phyloP scores from a whole-genome alignment of 30 jellyfish, hydroid and myxozoan species.

The Pseudorhiza aurosa region DNA sequence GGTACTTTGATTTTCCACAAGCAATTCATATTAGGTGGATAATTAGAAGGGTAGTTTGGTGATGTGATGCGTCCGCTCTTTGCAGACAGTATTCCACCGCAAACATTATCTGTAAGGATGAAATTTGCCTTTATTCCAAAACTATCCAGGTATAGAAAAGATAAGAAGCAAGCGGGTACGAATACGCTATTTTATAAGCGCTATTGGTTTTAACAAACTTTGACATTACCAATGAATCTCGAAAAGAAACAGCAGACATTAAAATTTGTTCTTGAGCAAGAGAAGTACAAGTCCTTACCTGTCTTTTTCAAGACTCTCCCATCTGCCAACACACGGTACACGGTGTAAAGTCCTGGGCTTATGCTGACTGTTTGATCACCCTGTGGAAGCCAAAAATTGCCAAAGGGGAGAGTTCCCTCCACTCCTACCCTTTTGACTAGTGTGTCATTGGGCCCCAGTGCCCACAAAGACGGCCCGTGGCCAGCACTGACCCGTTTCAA shows the following conservation, averaged over 20 bases:
- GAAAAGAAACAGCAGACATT: neutral
- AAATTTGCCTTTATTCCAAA: too few relatives aligned
- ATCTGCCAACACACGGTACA: conserved; percentile 18
- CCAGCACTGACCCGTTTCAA: conserved; percentile 61
- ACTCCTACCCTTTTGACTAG: conserved; percentile 47
- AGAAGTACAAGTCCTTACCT: neutral
- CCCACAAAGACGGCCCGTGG: conserved; percentile 70
- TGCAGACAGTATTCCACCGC: conserved; percentile 80
- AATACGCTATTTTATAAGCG: neutral
- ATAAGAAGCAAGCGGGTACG: too few relatives aligned
- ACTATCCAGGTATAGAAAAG: too few relatives aligned
- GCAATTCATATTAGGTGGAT: conserved; percentile 47
- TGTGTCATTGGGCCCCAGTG: conserved; percentile 40
- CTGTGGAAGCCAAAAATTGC: conserved; percentile 37
- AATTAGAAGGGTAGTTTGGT: conserved; percentile 54
- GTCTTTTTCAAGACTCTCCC: neutral
- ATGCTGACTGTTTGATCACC: conserved; percentile 18
- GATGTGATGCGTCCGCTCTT: conserved; percentile 45
- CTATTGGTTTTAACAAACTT: neutral
- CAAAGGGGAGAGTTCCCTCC: conserved; percentile 57
- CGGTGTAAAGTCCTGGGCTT: conserved; percentile 14
- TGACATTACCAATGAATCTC: neutral
- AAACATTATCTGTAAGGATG: neutral
- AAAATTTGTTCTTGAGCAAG: too few relatives aligned
- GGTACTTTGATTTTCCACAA: conserved; percentile 53